These are phyloP conservation scores for Lepus oiostolus DNA, from an alignment of 2,797 vertebrate genomes.

Conservation along the genomic window DNA sequence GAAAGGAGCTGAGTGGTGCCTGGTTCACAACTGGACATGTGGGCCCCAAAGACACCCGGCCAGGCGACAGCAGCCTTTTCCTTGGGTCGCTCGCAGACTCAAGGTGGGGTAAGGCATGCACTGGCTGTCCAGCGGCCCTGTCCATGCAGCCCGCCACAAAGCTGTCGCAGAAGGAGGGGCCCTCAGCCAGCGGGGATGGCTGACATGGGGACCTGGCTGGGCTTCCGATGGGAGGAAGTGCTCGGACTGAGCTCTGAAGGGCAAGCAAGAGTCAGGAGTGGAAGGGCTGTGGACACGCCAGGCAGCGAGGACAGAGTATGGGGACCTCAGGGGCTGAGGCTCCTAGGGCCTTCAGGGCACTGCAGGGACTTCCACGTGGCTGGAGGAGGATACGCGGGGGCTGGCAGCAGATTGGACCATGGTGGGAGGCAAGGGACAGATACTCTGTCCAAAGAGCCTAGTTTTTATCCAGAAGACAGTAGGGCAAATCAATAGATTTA, in stretches of 20 bases:
- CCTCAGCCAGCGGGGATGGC: background rate
- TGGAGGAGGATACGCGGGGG: background rate
- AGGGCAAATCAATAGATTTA: background rate
- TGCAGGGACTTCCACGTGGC: background rate
- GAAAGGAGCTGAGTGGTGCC: background rate
- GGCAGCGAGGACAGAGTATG: background rate
- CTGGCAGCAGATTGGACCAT: background rate
- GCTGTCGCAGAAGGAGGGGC: background rate
- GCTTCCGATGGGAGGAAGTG: background rate
- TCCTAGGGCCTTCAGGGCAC: background rate
- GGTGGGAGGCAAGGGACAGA: background rate
- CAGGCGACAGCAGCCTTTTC: background rate
- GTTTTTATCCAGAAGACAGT: background rate
- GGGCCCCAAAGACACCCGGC: background rate
- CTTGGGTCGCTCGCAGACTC: background rate
- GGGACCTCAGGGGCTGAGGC: background rate
- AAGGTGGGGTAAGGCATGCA: background rate
- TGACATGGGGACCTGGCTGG: background rate
- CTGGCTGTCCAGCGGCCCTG: background rate
- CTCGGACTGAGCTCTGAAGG: slow-evolving; percentile 22
- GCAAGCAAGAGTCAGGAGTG: background rate
- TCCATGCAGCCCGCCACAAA: background rate
- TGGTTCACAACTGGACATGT: background rate
- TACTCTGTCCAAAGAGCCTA: background rate
- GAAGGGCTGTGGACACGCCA: background rate